Percentiles rank a stretch among this genome's conserved stretches.
These are phyloP conservation scores for Ataeniobius toweri DNA, from an alignment of 2,797 vertebrate genomes.

Conservation along the genomic window DNA sequence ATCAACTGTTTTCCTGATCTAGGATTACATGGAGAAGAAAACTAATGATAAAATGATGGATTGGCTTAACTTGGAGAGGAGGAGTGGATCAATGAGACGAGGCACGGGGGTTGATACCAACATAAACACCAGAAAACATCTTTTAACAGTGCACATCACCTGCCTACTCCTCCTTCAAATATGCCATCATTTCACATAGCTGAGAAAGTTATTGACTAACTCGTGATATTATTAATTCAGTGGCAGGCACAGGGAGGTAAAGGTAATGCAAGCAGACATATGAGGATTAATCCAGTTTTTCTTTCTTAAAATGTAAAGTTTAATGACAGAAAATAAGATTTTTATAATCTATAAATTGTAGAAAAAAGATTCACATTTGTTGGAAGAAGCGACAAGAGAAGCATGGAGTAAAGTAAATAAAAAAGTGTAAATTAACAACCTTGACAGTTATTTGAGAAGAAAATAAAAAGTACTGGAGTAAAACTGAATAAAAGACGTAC, in stretches of 20 bases:
- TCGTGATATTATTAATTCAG: constrained; percentile 26
- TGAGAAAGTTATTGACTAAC: constrained; percentile 14
- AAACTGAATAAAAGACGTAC: constrained; percentile 14
- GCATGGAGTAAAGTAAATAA: background rate
- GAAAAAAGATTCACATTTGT: constrained; percentile 38
- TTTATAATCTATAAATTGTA: background rate
- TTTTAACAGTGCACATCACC: constrained; percentile 16
- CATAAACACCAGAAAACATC: constrained; percentile 21
- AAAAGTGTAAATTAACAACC: constrained; percentile 4
- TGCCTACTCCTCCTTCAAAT: constrained; percentile 13
- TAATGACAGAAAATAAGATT: constrained; percentile 12
- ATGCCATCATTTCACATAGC: constrained; percentile 8
- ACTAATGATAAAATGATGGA: constrained; percentile 35
- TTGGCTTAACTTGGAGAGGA: constrained; percentile 46
- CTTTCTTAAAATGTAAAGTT: constrained; percentile 27
- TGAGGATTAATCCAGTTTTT: constrained; percentile 32
- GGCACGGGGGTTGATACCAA: constrained; percentile 47
- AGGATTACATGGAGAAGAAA: constrained; percentile 23
- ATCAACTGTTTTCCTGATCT: constrained; percentile 20
- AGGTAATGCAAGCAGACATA: constrained; percentile 49
- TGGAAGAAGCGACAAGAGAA: constrained; percentile 12
- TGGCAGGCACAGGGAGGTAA: constrained; percentile 66
- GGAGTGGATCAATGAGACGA: constrained; percentile 39
- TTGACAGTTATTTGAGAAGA: constrained; percentile 15
- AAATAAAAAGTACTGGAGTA: constrained; percentile 1